Base-by-base conservation (phyloP, 1,140 invertebrate genomes). In the Leptopilina boulardi region DNA sequence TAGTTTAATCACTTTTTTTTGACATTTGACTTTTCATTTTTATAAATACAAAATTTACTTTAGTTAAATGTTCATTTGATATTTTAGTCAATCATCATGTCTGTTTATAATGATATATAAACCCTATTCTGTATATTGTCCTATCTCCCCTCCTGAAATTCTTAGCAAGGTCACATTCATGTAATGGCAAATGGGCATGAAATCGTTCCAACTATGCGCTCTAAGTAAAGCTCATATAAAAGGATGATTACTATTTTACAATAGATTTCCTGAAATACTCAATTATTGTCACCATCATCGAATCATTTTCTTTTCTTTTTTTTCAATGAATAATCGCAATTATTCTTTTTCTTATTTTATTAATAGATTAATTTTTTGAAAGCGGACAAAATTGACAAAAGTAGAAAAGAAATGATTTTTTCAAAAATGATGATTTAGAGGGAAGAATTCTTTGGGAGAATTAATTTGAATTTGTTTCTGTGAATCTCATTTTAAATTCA, bases 91-190 rank as follows among this genome's bases (percentile, higher is more conserved):
- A 66, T 66, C 56, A 59, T 59, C 26, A 66, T 34, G 23, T 66
- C 59, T 66, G 59, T 23, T 66, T 66, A 82, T 78, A 78, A 82
- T 80, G 81, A 79, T 73, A n/a, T n/a, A n/a, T n/a, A 76, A 78
- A 76, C 78, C 77, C 80, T 80, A 82, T 82, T 84, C 77, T 79
- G 77, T 72, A n/a, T n/a, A 47, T 71, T 66, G 76, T 80, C 78
- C 83, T 73, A 79, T 84, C 79, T 84, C 82, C 81, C 81, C 84
- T 87, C 76, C 83, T 85, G 79, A 86, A 88, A 89, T 89, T 88
- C 85, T 80, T 89, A 81, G 73, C 88, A 91, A 90, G 88, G 89
- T 89, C 89, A 88, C 84, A 88, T 88, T 83, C 83, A 89, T 88
- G 83, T 87, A 90, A 87, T 85, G 78, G 84, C 81, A 86, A 87